Conservation (phyloP, 2,113 vertebrate genomes). For the Cyrtonyx montezumae region DNA sequence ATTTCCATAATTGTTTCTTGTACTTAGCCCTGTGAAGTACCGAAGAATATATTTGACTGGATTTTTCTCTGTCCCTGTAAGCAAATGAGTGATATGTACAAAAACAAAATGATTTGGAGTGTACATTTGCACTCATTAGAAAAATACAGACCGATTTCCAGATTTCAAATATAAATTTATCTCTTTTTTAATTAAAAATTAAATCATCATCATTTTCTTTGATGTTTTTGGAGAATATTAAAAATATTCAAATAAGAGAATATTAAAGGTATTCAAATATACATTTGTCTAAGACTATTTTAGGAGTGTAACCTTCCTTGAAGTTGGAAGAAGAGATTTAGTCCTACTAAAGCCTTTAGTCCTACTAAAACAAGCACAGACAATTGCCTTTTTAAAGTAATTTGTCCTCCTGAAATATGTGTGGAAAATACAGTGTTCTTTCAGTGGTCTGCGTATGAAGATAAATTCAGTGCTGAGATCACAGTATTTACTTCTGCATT, state of each 20-base stretch:
- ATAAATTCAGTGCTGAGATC: not conserved
- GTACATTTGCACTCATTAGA: not conserved
- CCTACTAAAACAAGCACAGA: not conserved
- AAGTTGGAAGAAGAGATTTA: not conserved
- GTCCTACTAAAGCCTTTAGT: not conserved
- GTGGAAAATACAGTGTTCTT: not conserved
- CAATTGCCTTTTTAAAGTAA: not conserved
- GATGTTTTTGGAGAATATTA: not conserved
- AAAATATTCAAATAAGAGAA: not conserved
- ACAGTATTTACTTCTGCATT: not conserved
- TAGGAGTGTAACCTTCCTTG: not conserved
- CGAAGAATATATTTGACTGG: not conserved
- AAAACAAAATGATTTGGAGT: not conserved
- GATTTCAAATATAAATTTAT: not conserved
- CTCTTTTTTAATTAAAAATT: not conserved
- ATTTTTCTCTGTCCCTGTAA: not conserved
- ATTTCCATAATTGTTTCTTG: not conserved
- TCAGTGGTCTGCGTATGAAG: not conserved
- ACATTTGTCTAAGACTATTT: not conserved
- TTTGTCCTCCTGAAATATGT: accelerated
- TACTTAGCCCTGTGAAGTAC: not conserved
- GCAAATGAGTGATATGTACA: not conserved
- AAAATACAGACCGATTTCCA: not conserved
- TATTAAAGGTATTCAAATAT: no score
- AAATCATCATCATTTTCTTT: not conserved